These are phyloP conservation scores for Lepus townsendii DNA, from an alignment of 2,797 vertebrate genomes.

Conservation along the genomic window DNA sequence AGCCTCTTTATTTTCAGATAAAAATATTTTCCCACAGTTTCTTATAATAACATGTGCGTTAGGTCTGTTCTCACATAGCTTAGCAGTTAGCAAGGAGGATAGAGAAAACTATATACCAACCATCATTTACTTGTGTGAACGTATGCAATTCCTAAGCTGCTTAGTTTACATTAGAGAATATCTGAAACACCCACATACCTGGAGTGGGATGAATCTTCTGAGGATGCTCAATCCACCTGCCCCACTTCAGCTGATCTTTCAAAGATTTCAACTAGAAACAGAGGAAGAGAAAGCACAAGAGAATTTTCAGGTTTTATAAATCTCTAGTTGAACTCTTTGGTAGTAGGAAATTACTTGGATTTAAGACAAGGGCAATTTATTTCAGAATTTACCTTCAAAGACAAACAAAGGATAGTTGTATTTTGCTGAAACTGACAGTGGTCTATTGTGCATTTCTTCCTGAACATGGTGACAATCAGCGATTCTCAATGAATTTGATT, in stretches of 20 bases:
- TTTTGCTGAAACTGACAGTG: conserved; percentile 50
- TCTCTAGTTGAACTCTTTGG: conserved; percentile 15
- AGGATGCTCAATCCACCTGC: not conserved
- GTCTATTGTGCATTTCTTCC: conserved; percentile 69
- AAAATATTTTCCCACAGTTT: conserved; percentile 8
- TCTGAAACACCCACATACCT: conserved; percentile 51
- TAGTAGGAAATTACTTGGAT: conserved; percentile 38
- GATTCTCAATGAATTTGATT: conserved; percentile 53
- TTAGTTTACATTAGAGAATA: conserved; percentile 2
- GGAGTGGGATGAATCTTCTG: not conserved
- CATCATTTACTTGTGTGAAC: not conserved
- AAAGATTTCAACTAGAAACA: conserved; percentile 2
- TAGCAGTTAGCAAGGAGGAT: not conserved
- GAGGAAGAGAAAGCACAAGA: conserved; percentile 20
- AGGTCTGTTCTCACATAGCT: not conserved
- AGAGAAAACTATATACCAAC: conserved; percentile 7
- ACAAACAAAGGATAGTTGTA: conserved; percentile 69
- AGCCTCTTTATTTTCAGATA: conserved; percentile 28
- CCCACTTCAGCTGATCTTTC: not conserved
- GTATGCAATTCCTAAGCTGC: not conserved
- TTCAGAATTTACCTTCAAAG: conserved; percentile 67
- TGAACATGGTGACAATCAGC: not conserved
- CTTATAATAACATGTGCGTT: not conserved
- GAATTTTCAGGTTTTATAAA: conserved; percentile 63
- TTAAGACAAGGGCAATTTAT: conserved; percentile 68